Percentiles rank a stretch among this genome's conserved stretches.
Evolutionary conservation across 1,140 invertebrate genomes (phyloP).

Genomic region (Elysia chlorotica): DNA sequence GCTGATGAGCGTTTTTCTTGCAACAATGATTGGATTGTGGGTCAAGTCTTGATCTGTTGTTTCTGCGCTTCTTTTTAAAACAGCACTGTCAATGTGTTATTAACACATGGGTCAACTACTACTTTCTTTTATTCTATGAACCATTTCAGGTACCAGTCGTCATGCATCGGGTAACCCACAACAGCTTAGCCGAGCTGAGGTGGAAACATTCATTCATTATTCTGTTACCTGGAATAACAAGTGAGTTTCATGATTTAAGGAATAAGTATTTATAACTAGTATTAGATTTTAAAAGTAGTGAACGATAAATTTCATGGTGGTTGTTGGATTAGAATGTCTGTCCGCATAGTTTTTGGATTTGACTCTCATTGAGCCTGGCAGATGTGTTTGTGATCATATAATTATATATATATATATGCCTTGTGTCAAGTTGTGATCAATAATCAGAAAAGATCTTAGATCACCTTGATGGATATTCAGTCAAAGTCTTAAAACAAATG

Average conservation of each 20-base stretch:
- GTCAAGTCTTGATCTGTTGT: neutral
- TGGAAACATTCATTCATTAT: slow-evolving; percentile 21
- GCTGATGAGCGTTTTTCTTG: neutral
- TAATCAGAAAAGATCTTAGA: no score
- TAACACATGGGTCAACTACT: neutral
- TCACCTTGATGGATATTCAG: no score
- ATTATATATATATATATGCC: neutral
- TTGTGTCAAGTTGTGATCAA: no score
- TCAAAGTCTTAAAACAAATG: no score
- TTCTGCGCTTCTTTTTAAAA: neutral
- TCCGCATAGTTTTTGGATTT: neutral
- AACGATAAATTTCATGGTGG: neutral
- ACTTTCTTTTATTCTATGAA: neutral
- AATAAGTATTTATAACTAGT: neutral
- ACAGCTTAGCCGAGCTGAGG: slow-evolving; percentile 19
- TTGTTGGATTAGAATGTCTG: neutral
- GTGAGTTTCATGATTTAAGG: slow-evolving; percentile 10
- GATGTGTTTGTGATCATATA: neutral
- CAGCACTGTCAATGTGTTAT: neutral
- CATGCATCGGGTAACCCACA: slow-evolving; percentile 16
- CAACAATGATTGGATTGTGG: neutral
- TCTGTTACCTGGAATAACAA: slow-evolving; percentile 17
- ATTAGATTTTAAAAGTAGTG: neutral
- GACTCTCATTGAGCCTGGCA: neutral
- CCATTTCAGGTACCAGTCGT: slow-evolving; percentile 18